phyloP scores from a whole-genome alignment of 1,140 invertebrate genomes.

The Rhopalosiphum padi region DNA sequence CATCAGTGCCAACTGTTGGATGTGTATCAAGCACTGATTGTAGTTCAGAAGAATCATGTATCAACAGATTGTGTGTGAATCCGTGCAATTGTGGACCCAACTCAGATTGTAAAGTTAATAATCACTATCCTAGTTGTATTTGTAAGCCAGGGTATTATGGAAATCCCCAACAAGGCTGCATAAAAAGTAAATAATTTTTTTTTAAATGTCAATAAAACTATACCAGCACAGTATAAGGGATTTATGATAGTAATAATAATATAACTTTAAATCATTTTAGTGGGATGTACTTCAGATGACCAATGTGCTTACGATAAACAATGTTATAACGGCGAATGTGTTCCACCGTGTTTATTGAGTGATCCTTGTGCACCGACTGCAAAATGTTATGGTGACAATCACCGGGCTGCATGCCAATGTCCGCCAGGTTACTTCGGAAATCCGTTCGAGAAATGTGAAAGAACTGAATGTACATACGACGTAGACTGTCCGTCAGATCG shows the following conservation, averaged over 20 bases:
- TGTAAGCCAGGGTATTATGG: conserved; percentile 81
- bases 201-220: neutral
- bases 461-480: conserved; percentile 80
- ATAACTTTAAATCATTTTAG: conserved; percentile 64
- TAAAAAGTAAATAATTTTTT: conserved; percentile 69
- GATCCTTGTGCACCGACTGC: conserved; percentile 83
- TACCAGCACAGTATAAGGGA: neutral
- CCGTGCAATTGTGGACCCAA: conserved; percentile 86
- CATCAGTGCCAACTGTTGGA: conserved; percentile 68
- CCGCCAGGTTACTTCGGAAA: conserved; percentile 76
- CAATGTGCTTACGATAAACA: conserved; percentile 80
- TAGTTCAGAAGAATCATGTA: conserved; percentile 77
- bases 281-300: conserved; percentile 80
- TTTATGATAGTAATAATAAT: neutral
- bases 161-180: conserved; percentile 81
- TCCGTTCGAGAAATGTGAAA: conserved; percentile 78
- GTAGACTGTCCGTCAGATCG: conserved; percentile 76
- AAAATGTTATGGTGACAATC: conserved; percentile 79
- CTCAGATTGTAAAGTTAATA: conserved; percentile 78
- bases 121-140: conserved; percentile 83
- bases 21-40: conserved; percentile 83
- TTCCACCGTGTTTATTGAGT: conserved; percentile 78
- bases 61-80: conserved; percentile 78
- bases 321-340: conserved; percentile 82
- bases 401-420: conserved; percentile 79